Base-by-base conservation (phyloP, 2,888 invertebrate species). In the Meteorus colon region DNA sequence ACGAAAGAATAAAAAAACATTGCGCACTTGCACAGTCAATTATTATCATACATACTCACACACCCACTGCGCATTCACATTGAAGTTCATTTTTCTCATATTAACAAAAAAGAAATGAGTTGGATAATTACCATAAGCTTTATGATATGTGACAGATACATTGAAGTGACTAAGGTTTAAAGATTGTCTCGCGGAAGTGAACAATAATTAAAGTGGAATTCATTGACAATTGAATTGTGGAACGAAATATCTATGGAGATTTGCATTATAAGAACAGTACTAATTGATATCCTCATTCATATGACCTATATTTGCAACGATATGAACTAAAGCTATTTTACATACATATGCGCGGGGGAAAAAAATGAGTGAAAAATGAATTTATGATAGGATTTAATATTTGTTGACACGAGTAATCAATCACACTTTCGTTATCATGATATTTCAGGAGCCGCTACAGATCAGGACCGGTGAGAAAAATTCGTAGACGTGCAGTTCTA, bases 401-500 rank as follows among this genome's bases (percentile, higher is more conserved):
- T 55, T 8, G 4, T 12, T 41, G 8, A 19, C n/a, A 24, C n/a
- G 19, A 5, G 19, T 55, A 24, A 55, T 67, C 6, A 48, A 45
- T 45, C 5, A 67, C 10, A 8, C 10, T 16, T 41, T 65, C 8
- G 8, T 37, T 19, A 19, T 3, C 63, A 19, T 4, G 10, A 19
- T 31, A 31, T 79, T 81, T 0, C 91, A 94, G 94, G 91, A 94
- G 92, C 87, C 93, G 94, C 82, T 93, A 93, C 86, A 92, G 94
- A 81, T 92, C 93, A 75, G 94, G 94, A 19, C 92, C 92, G 80
- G 91, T 92, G 83, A 91, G 95, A 68, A 93, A 95, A 86, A 92
- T 95, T 72, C 93, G 96, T 62, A 92, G 95, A 79, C 92, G 98
- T 37, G 96, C 98, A 0, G 95, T 98, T 73, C 94, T 96, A 87